Percentiles rank a stretch among this genome's conserved stretches.
Evolutionary conservation across 2,888 invertebrate species (phyloP).

Genomic region (Nemoura dubitans): DNA sequence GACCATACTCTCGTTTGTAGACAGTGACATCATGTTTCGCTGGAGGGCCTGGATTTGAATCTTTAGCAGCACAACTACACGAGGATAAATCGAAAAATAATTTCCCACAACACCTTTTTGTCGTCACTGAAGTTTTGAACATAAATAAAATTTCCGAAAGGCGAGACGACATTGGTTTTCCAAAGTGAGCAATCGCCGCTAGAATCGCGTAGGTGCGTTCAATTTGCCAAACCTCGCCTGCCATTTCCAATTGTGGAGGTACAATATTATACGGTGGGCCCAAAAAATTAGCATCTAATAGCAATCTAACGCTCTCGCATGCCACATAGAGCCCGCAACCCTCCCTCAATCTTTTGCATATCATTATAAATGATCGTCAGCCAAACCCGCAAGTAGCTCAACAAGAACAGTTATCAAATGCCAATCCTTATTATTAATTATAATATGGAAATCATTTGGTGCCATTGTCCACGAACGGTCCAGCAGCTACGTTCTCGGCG

Average conservation of each 20-base stretch:
- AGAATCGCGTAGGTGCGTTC: neutral
- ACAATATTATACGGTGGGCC: neutral
- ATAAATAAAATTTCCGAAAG: neutral
- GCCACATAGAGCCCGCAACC: neutral
- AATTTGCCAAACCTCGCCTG: neutral
- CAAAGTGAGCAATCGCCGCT: neutral
- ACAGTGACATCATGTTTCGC: too few species aligned
- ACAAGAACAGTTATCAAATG: neutral
- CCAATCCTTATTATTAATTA: constrained; percentile 3
- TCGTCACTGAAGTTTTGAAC: neutral
- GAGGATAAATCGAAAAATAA: too few species aligned
- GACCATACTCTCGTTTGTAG: neutral
- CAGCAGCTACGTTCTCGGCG: neutral
- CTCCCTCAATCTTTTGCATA: neutral
- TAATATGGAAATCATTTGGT: neutral
- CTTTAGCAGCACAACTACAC: too few species aligned
- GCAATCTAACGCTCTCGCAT: neutral
- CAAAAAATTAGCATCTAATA: constrained; percentile 5
- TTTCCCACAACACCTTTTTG: neutral
- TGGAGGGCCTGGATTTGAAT: too few species aligned
- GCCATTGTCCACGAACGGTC: neutral
- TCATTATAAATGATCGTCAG: neutral
- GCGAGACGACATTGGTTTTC: neutral
- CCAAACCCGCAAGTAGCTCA: neutral
- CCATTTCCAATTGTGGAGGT: neutral